These are phyloP conservation scores for Gymnobelideus leadbeateri DNA, from an alignment of 2,113 vertebrate genomes.

Conservation along the genomic window DNA sequence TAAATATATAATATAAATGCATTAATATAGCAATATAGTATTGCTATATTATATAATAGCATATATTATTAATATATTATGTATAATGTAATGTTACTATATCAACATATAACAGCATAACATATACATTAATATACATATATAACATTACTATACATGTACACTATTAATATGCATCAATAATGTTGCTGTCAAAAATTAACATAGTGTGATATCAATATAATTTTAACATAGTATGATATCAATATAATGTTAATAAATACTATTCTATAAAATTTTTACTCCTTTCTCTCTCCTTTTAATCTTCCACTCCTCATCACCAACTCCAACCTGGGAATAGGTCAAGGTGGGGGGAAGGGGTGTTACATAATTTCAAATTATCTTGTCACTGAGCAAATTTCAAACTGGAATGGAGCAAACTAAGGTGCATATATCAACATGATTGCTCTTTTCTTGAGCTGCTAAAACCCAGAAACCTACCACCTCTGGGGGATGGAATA, in stretches of 20 bases:
- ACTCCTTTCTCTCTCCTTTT: not conserved
- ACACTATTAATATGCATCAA: too few relatives aligned
- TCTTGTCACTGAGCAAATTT: not conserved
- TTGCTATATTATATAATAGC: too few relatives aligned
- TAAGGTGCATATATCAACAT: not conserved
- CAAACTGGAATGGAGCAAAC: not conserved
- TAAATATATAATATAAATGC: too few relatives aligned
- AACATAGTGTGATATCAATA: too few relatives aligned
- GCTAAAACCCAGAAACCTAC: not conserved
- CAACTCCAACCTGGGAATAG: not conserved
- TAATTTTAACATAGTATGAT: not conserved
- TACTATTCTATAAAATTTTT: not conserved
- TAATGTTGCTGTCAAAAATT: too few relatives aligned
- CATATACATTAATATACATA: too few relatives aligned
- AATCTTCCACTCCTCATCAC: not conserved
- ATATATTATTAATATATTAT: too few relatives aligned
- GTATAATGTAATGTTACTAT: too few relatives aligned
- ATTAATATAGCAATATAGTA: too few relatives aligned
- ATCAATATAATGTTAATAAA: not conserved
- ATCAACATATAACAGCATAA: too few relatives aligned
- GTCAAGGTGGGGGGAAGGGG: not conserved
- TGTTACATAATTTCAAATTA: not conserved
- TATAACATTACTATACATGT: too few relatives aligned
- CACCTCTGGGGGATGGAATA: not conserved
- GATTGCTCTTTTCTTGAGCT: not conserved